Evolutionary conservation across 2,113 vertebrate species (phyloP), one percentile per base, ranked within the genome.

Genomic region (Pachypanchax playfairii): DNA sequence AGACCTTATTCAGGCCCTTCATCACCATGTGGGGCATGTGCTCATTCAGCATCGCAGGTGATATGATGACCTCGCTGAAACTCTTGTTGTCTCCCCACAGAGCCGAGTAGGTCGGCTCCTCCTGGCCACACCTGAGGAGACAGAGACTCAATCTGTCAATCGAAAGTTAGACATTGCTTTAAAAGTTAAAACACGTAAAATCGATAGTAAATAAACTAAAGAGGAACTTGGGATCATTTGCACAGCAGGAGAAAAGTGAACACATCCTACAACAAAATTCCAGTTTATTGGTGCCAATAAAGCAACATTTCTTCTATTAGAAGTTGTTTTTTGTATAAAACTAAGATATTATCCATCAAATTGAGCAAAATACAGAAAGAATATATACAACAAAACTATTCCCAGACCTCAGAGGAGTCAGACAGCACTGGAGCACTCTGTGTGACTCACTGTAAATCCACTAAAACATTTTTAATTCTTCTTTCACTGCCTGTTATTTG

Each of bases 61-160:
- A 99, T 88, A 99, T 99, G 91, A 98, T 96, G 85, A 99, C 97
- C 88, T 99, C 96, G 4, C 98, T 92, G 63, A 99, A 98, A 5
- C 95, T 94, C 84, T 98, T 98, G 84, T 98, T 99, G 90, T 99
- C 96, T 0, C 95, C 96, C 97, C 97, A 99, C 75, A 99, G 95
- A 61, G 97, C 97, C 1, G 96, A 98, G 84, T 99, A 99, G 0
- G 97, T 99, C 57, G 97, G 97, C 17, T 99, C 97, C 70, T 98
- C 96, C 83, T 99, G 97, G 44, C 96, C 94, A 21, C 96, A 99
- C 89, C 97, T 98, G 49, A 59, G 59, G 42, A 70, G 39, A 57
- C 29, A 65, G 39, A 74, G 2, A 58, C 15, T 26, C 28, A 64
- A 12, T 18, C 33, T 26, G 50, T 70, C 50, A 61, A 26, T 66